Conservation (phyloP, 35 echinoderm and acorn worm species). For the Stichopus chloronotus region DNA sequence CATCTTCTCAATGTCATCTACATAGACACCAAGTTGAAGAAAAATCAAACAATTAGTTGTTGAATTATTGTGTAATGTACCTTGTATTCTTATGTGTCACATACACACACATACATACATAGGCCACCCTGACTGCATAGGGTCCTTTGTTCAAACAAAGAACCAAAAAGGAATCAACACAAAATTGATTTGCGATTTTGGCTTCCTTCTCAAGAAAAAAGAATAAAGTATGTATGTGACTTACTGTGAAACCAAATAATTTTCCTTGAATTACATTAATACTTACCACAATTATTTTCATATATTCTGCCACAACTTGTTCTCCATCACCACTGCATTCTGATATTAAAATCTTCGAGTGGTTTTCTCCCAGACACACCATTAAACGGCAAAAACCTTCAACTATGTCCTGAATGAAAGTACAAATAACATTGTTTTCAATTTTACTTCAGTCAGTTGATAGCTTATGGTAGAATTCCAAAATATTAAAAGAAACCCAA, state of each 20-base stretch:
- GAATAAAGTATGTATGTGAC: not conserved
- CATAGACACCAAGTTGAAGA: too few relatives aligned
- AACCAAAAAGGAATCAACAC: not conserved
- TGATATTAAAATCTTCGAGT: constrained; percentile 79
- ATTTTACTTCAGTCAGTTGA: too few relatives aligned
- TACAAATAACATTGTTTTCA: constrained; percentile 1
- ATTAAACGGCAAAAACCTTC: constrained; percentile 88
- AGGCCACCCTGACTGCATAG: too few relatives aligned
- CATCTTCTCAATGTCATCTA: too few relatives aligned
- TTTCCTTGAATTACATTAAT: not conserved
- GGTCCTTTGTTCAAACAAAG: too few relatives aligned
- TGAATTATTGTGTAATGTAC: too few relatives aligned
- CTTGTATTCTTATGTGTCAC: too few relatives aligned
- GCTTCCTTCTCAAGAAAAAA: not conserved
- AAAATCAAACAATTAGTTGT: too few relatives aligned
- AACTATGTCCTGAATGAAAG: constrained; percentile 72
- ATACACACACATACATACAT: too few relatives aligned
- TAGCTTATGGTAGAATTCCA: too few relatives aligned
- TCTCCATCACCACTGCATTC: constrained; percentile 63
- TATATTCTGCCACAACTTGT: constrained; percentile 78
- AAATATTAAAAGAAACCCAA: too few relatives aligned
- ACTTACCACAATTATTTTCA: constrained; percentile 84
- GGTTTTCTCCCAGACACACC: constrained; percentile 87
- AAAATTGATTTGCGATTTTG: not conserved
- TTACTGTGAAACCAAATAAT: too few relatives aligned